Evolutionary conservation across 2,888 invertebrate species (phyloP).

Genomic region (Dasysyrphus albostriatus): DNA sequence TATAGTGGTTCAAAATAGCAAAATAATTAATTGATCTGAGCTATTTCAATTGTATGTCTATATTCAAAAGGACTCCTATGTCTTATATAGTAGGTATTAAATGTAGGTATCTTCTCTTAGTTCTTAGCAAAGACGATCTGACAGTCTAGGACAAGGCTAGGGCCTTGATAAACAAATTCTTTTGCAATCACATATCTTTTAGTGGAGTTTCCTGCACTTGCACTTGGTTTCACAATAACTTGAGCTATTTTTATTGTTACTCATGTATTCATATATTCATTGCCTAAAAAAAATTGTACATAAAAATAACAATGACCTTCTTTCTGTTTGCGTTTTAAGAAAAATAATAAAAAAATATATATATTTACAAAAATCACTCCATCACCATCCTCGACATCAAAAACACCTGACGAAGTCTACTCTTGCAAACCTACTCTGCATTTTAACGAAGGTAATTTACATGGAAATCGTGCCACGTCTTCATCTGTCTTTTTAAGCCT

Average conservation of each 20-base stretch:
- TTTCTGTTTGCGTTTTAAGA: conserved; percentile 3
- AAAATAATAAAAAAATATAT: neutral
- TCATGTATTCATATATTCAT: neutral
- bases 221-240: neutral
- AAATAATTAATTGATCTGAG: too few relatives aligned
- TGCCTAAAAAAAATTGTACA: neutral
- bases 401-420: conserved; percentile 59
- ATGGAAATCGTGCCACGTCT: conserved; percentile 15
- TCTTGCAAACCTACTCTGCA: conserved; percentile 8
- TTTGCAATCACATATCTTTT: too few relatives aligned
- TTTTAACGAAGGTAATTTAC: conserved; percentile 20
- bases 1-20: too few relatives aligned
- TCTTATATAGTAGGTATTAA: too few relatives aligned
- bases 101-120: too few relatives aligned
- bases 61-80: too few relatives aligned
- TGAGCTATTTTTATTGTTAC: neutral
- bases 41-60: too few relatives aligned
- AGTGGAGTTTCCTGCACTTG: too few relatives aligned
- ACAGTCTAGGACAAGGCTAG: too few relatives aligned
- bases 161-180: too few relatives aligned
- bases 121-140: too few relatives aligned
- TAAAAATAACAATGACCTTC: neutral
- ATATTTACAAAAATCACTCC: conserved; percentile 12
- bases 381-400: conserved; percentile 12
- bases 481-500: conserved; percentile 18